Conservation (phyloP, 2,888 invertebrate species). For the Eristalis tenax region DNA sequence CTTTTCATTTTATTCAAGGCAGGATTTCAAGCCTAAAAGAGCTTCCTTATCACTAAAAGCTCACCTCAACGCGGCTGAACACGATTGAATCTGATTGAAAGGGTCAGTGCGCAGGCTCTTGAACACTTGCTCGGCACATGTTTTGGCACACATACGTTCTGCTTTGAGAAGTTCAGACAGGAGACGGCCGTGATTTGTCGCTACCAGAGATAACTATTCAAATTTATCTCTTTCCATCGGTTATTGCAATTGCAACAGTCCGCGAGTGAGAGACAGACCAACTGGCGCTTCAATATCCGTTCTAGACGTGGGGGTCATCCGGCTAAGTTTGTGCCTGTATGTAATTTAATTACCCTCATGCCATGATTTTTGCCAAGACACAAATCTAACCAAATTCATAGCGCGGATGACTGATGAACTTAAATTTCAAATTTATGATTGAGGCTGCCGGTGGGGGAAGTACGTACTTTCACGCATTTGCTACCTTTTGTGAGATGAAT, state of each 20-base stretch:
- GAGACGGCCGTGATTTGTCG: neutral
- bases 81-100: slow-evolving; percentile 17
- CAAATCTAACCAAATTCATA: slow-evolving; percentile 7
- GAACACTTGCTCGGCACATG: neutral
- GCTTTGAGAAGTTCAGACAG: neutral
- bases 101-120: slow-evolving; percentile 45
- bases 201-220: neutral
- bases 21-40: slow-evolving; percentile 21
- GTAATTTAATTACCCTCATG: slow-evolving; percentile 1
- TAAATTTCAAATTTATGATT: slow-evolving; percentile 51
- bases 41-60: slow-evolving; percentile 63
- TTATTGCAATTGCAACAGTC: neutral
- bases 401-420: slow-evolving; percentile 35
- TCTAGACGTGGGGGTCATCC: neutral
- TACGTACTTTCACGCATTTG: neutral
- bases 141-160: neutral
- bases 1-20: slow-evolving; percentile 28
- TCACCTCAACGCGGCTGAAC: slow-evolving; percentile 6
- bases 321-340: neutral
- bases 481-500: neutral
- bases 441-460: slow-evolving; percentile 17
- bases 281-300: neutral
- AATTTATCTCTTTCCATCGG: no score
- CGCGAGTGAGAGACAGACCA: neutral
- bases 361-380: slow-evolving; percentile 27